Evolutionary conservation across 2,888 invertebrate species (phyloP), one percentile per base, ranked within the genome.

Genomic region (Epinotia bilunana): DNA sequence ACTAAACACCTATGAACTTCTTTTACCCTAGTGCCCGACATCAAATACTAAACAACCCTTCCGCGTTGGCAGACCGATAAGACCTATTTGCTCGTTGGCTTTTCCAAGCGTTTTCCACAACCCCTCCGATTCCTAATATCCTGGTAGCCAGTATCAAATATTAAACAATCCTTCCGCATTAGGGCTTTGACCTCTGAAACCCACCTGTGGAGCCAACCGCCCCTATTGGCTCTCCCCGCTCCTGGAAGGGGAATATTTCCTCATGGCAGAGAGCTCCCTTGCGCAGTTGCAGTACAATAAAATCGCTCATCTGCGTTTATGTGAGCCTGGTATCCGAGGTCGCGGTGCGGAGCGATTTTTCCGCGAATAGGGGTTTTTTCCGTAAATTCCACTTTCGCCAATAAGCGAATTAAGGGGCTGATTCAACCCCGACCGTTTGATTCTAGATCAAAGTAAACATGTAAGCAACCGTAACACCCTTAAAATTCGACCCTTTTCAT

Each of bases 321-420:
- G 83, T 4, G 43, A 55, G 72, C 88, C 87, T 88, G 73, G 87
- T 91, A 87, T 77, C 67, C 78, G 82, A 85, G 86, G 86, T 87
- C 85, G 86, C 78, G 77, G 78, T 82, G 88, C 87, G 89, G 88
- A 88, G 90, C 88, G 87, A 90, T 88, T 89, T 90, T 89, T 88
- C 85, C 83, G 83, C 80, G 78, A 83, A 86, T 84, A 79, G 55
- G 60, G 62, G 33, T 60, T 74, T 74, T 60, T 69, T 43, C 23
- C 33, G 13, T 1, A 43, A 58, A 46, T 46, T 28, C 16, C 46
- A 18, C 43, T 69, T 69, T 68, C 43, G 20, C 57, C 65, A 18
- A 23, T 16, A 11, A 16, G 18, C 18, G 13, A 62, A 12, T 12
- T 39, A 43, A 62, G 4, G 23, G 11, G 9, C 16, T 6, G n/a